Evolutionary conservation across 2,113 vertebrate genomes (phyloP), one percentile per base, ranked within the genome.

Genomic region (Clarias macrocephalus): DNA sequence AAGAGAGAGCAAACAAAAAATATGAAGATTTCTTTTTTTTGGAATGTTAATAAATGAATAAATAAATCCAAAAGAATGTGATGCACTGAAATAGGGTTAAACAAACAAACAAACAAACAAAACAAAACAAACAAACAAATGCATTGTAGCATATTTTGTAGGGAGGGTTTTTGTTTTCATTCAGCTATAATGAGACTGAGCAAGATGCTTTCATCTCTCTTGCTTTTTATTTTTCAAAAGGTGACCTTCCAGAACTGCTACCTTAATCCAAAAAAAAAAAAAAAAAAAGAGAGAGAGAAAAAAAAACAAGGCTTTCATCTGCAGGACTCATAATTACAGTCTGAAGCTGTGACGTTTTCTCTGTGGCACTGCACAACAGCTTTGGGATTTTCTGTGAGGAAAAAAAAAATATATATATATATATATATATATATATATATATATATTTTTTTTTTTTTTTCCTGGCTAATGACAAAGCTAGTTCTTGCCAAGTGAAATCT

Each of bases 391-490:
- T 88, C 28, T 86, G 89, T 90, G 90, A 87, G 7, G 1, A 12
- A 9, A 42, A 42, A 42, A 3, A 23, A 42, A 10, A 13, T 1
- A n/a, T n/a, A 66, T 66, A n/a, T 66, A 66, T 25, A 66, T n/a
- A 66, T 66, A n/a, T 66, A 25, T 66, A 66, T n/a, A 66, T n/a
- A 66, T 66, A n/a, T 93, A 82, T 88, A 28, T 66, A 66, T 93
- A 80, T 88, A 81, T 93, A 93, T 94, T 93, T 88, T 87, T 25
- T 91, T 93, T 91, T 91, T 86, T 87, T 91, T 90, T 90, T 84
- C 90, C 54, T 42, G 48, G 82, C 89, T 93, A 93, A 94, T 92
- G 90, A 93, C 76, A 83, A 86, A 89, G 85, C 82, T 73, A 73
- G 88, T 87, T 48, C 79, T 84, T 92, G 91, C 89, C 92, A 90